Evolutionary conservation across 2,113 vertebrate species (phyloP).

Genomic region (Leptodactylus fuscus): DNA sequence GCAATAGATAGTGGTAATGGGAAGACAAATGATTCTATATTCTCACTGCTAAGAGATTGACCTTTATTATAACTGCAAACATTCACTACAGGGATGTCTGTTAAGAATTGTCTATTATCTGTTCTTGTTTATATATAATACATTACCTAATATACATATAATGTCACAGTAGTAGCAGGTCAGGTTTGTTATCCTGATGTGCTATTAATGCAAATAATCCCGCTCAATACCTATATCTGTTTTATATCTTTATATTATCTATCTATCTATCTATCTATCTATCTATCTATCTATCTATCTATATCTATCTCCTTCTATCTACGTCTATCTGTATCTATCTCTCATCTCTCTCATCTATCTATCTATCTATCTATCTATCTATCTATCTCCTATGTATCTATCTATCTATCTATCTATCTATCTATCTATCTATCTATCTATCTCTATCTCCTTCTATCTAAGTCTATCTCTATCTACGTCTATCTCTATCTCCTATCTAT

Average conservation of each 20-base stretch:
- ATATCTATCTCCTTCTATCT: too few species aligned
- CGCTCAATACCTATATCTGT: neutral
- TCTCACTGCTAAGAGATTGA: too few species aligned
- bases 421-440: neutral
- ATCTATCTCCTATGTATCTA: neutral
- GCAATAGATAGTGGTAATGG: neutral
- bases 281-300: neutral
- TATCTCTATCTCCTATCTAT: neutral
- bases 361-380: slow-evolving; percentile 9
- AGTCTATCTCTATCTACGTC: neutral
- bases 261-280: too few species aligned
- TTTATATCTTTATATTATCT: too few species aligned
- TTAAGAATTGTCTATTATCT: neutral
- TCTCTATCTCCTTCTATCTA: neutral
- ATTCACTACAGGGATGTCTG: neutral
- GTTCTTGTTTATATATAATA: too few species aligned
- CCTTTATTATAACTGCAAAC: neutral
- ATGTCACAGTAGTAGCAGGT: neutral
- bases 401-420: slow-evolving; percentile 15
- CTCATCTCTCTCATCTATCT: neutral
- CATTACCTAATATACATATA: too few species aligned
- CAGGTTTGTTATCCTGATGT: neutral
- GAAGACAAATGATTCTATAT: neutral
- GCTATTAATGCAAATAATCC: neutral
- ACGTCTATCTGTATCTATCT: too few species aligned